Conservation (phyloP, 2,113 vertebrate genomes). For the Nothobranchius kuhntae region DNA sequence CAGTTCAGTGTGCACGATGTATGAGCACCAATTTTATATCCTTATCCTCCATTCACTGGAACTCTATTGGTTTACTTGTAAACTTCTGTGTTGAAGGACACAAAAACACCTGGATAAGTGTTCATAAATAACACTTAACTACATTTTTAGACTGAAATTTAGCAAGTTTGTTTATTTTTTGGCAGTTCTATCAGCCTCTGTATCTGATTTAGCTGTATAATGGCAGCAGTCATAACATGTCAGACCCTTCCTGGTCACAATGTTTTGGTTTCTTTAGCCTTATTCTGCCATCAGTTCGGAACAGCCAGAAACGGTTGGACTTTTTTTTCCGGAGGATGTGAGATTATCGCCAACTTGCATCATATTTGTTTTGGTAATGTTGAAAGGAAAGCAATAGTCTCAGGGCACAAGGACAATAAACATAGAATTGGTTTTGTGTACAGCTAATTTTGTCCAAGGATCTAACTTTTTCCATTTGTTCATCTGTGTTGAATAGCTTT, state of each 20-base stretch:
- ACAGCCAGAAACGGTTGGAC: constrained; percentile 40
- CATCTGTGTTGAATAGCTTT: constrained; percentile 27
- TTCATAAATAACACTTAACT: constrained; percentile 40
- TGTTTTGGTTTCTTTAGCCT: constrained; percentile 74
- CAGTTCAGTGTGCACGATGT: constrained; percentile 29
- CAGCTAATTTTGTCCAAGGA: constrained; percentile 50
- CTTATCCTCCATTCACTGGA: constrained; percentile 5
- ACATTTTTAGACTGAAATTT: constrained; percentile 53
- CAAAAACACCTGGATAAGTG: constrained; percentile 11
- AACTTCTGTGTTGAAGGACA: constrained; percentile 10
- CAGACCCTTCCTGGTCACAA: constrained; percentile 73
- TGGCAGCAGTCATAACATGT: constrained; percentile 82
- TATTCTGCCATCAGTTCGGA: constrained; percentile 49
- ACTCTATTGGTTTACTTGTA: too few species aligned
- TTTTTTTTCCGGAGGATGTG: constrained; percentile 54
- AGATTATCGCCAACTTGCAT: constrained; percentile 73
- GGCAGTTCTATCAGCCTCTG: constrained; percentile 67
- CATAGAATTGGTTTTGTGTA: constrained; percentile 45
- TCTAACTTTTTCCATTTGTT: constrained; percentile 45
- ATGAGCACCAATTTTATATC: constrained; percentile 7
- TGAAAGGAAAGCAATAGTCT: constrained; percentile 73
- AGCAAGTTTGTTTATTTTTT: constrained; percentile 48
- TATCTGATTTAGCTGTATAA: constrained; percentile 78
- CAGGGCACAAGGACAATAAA: constrained; percentile 55
- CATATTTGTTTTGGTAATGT: constrained; percentile 69